Base-by-base conservation (phyloP, 1,140 invertebrate species). In the Acromyrmex heyeri region DNA sequence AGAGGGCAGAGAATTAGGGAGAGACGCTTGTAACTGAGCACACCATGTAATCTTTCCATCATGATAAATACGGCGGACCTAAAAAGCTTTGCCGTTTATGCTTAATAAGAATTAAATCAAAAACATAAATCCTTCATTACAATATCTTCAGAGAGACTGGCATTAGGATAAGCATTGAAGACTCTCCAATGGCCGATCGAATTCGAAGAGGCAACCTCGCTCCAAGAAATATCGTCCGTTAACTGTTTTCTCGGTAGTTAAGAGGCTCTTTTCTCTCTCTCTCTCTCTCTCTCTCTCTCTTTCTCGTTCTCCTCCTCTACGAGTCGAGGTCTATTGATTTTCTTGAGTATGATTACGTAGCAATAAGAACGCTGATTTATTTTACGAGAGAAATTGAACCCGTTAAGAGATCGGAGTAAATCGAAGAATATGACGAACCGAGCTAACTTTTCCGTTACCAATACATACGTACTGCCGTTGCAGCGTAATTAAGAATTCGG, bases 241-340 rank as follows among this genome's bases (percentile, higher is more conserved):
- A 90, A 90, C 88, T 83, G 88, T 87, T 90, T 90, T 73, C 73
- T 69, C 85, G 72, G 30, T 65, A 21, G 21, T 89, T 86, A 78
- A 89, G 86, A 81, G 82, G 44, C 21, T 69, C 65, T 30, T n/a
- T 59, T 64, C 83, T 44, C 38, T 48, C 24, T 48, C 57, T 62
- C 12, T 34, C 72, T 72, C 83, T 83, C 48, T 44, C 38, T 57
- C 8, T 57, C 55, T 21, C 59, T 62, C 62, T 34, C 65, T 64
- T 70, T 83, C 48, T 44, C n/a, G 21, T 12, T 44, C n/a, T 76
- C 48, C 55, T 82, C 73, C 55, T 21, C 50, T n/a, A 21, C 5
- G 65, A 83, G 83, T 83, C 59, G 77, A 65, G 18, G 62, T 78
- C 78, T 90, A 87, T 90, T 87, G 88, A 90, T 90, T 90, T 90